phyloP scores from a whole-genome alignment of 1,140 invertebrate genomes.

The Pteromalus puparum region DNA sequence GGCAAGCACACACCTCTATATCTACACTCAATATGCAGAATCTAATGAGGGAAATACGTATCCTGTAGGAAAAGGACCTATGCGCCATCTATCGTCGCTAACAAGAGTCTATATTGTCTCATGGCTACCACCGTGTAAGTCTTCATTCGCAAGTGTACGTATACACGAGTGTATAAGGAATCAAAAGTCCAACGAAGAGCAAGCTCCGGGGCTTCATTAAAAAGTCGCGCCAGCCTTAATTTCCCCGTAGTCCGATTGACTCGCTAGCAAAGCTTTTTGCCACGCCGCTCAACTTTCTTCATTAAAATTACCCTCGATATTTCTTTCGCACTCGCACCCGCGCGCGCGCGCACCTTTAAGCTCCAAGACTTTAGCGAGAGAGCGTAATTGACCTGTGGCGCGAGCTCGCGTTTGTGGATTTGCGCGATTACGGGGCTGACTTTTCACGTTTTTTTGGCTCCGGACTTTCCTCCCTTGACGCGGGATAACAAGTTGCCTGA shows the following conservation, averaged over 20 bases:
- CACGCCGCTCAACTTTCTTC: not conserved
- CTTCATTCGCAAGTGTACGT: not conserved
- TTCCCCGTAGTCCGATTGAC: slow-evolving; percentile 2
- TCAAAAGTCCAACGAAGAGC: not conserved
- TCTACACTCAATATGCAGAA: too few relatives aligned
- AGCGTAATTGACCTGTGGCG: not conserved
- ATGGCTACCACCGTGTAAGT: too few relatives aligned
- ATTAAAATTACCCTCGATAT: not conserved
- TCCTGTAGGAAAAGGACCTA: too few relatives aligned
- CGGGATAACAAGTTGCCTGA: too few relatives aligned
- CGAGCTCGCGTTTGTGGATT: not conserved
- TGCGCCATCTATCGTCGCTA: too few relatives aligned
- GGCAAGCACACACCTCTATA: too few relatives aligned
- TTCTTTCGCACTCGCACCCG: too few relatives aligned
- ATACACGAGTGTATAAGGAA: not conserved
- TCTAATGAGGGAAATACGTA: too few relatives aligned
- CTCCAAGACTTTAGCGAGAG: not conserved
- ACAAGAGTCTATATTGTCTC: too few relatives aligned
- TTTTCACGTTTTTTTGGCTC: not conserved
- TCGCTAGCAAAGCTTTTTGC: not conserved
- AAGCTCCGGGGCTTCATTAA: not conserved
- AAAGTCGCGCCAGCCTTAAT: not conserved
- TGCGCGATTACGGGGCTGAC: not conserved
- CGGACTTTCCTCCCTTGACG: not conserved
- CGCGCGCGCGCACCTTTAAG: too few relatives aligned